Percentiles rank a stretch among this genome's conserved stretches.
These are phyloP conservation scores for Apodemia mormo DNA, from an alignment of 2,888 invertebrate genomes.

Conservation along the genomic window DNA sequence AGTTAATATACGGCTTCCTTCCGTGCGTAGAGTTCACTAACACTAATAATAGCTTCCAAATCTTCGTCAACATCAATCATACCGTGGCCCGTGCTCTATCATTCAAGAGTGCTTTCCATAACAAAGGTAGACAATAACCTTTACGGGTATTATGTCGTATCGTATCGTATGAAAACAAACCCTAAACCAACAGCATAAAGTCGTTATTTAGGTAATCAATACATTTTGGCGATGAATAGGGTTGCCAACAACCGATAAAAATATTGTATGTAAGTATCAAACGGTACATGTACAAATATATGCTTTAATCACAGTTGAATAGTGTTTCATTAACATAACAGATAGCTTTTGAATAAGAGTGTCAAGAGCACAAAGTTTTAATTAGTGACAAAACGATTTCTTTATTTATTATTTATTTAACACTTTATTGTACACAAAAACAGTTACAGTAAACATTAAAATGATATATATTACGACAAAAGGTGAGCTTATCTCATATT, in stretches of 20 bases:
- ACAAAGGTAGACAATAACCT: background rate
- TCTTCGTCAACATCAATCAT: constrained; percentile 12
- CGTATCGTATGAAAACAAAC: background rate
- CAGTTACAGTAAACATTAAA: too few species aligned
- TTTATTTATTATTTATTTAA: too few species aligned
- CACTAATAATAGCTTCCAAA: constrained; percentile 2
- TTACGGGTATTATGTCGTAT: background rate
- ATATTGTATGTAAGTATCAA: background rate
- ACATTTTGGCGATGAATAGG: background rate
- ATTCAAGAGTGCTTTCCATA: background rate
- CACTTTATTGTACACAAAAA: too few species aligned
- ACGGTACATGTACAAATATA: too few species aligned
- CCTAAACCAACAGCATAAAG: background rate
- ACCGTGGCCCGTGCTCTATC: background rate
- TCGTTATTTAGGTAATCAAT: too few species aligned
- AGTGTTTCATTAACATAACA: too few species aligned
- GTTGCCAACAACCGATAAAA: background rate
- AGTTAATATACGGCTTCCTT: background rate
- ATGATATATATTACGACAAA: too few species aligned
- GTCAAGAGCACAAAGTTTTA: too few species aligned
- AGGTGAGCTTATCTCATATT: too few species aligned
- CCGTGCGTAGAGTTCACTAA: background rate
- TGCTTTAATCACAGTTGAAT: too few species aligned
- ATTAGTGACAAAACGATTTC: too few species aligned
- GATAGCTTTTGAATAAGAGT: too few species aligned